phyloP scores from a whole-genome alignment of 2,113 vertebrate species.

The Columba livia region DNA sequence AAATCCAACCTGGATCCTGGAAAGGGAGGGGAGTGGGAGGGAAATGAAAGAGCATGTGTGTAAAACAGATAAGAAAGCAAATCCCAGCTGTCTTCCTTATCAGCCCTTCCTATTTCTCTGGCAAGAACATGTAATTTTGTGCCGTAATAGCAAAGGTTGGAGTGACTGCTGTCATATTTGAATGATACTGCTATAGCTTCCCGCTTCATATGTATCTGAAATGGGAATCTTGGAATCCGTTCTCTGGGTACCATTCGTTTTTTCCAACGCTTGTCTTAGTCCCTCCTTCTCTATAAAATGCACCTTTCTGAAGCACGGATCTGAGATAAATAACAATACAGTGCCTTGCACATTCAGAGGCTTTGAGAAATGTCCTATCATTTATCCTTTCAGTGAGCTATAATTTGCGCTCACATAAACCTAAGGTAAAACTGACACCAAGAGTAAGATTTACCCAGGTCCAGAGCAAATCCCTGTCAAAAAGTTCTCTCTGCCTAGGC shows the following conservation, averaged over 20 bases:
- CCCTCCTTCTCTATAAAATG: neutral
- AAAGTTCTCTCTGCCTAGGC: neutral
- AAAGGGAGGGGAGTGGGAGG: conserved; percentile 6
- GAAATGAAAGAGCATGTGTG: conserved; percentile 60
- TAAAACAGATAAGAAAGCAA: conserved; percentile 75
- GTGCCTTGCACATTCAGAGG: neutral
- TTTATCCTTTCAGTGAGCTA: neutral
- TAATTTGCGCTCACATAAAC: neutral
- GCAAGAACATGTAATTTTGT: conserved; percentile 69
- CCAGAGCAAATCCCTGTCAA: neutral
- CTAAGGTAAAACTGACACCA: neutral
- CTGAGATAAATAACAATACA: neutral
- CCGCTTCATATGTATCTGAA: conserved; percentile 43
- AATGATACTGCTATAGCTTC: conserved; percentile 59
- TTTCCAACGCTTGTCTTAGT: conserved; percentile 25
- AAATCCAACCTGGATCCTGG: conserved; percentile 12
- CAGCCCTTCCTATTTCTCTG: conserved; percentile 65
- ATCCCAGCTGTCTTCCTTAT: conserved; percentile 70
- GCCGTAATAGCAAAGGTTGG: conserved; percentile 68
- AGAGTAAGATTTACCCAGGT: neutral
- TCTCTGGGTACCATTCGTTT: neutral
- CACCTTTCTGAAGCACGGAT: neutral
- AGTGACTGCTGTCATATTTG: conserved; percentile 68
- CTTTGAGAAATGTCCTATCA: neutral
- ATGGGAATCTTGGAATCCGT: conserved; percentile 59